A percentile compares a stretch with the other conserved stretches of the same genome.
These are phyloP conservation scores for Melanargia galathea DNA, from an alignment of 2,888 invertebrate genomes.

Conservation along the genomic window DNA sequence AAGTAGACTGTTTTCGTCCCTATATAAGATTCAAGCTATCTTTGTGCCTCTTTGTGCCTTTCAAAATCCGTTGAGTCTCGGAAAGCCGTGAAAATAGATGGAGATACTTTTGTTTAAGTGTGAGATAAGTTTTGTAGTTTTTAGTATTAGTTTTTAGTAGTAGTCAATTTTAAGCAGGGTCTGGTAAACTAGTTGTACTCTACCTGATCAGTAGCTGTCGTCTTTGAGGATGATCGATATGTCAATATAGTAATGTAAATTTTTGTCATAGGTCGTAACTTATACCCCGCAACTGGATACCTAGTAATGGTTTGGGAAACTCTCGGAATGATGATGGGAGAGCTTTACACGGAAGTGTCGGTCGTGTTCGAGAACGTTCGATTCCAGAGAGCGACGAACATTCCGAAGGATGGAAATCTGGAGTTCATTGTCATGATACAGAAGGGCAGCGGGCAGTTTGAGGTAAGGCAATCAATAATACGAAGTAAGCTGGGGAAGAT, in stretches of 20 bases:
- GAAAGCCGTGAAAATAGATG: too few species aligned
- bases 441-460: constrained; percentile 86
- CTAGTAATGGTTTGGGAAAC: constrained; percentile 90
- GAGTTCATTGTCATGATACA: constrained; percentile 87
- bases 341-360: constrained; percentile 86
- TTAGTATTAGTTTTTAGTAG: too few species aligned
- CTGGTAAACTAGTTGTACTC: too few species aligned
- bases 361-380: constrained; percentile 93
- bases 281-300: constrained; percentile 94
- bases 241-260: too few species aligned
- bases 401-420: constrained; percentile 85
- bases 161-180: too few species aligned
- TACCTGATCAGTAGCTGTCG: too few species aligned
- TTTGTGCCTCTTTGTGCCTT: too few species aligned
- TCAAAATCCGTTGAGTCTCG: too few species aligned
- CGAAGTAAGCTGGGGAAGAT: background rate
- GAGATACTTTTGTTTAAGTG: too few species aligned
- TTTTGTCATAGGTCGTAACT: constrained; percentile 82
- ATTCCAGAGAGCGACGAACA: constrained; percentile 91
- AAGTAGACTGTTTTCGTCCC: too few species aligned
- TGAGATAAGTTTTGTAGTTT: too few species aligned
- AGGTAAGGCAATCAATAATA: constrained; percentile 60
- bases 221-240: background rate
- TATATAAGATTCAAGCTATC: too few species aligned
- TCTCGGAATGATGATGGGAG: constrained; percentile 86